Evolutionary conservation across 2,888 invertebrate genomes (phyloP), one percentile per base, ranked within the genome.

Genomic region (Stegana nigrithorax): DNA sequence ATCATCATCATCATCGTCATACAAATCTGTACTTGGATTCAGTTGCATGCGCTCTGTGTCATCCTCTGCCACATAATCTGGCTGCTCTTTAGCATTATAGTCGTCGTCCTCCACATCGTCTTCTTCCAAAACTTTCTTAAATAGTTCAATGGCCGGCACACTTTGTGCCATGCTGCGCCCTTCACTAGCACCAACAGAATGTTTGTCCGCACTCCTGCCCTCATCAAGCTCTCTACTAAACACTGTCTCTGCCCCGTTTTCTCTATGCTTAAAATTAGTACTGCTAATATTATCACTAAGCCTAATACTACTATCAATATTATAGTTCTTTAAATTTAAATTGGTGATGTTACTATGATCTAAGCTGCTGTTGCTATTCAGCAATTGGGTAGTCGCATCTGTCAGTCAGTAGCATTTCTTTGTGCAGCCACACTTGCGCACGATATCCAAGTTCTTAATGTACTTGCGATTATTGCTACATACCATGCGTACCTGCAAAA

Each of bases 371-470:
- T 83, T 83, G 81, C 84, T 85, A 75, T 79, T 79, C 73, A 78
- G 75, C 80, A 82, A 78, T 83, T 82, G 86, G 86, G 86, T 87
- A 89, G 89, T 88, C 88, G 88, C 89, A 86, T 88, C 85, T 87
- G 87, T 87, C 88, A 89, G 89, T 89, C 89, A 91, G 89, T 91
- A 91, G 88, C 95, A 96, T 88, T 95, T 95, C 87, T 94, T 94
- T 78, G 93, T 92, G 89, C 97, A 97, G 73, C 95, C 94, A 87
- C 98, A 98, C 86, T 97, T 97, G 84, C 97, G 92, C 83, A 98
- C 95, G 85, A 98, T 94, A 83, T 97, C 97, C 82, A 98, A 92
- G 73, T 97, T 95, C 89, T 96, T 96, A 86, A 95, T 94, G 89
- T 95, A 97, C 67, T 94, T 92, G 63, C 93, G 93, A 70, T 97